Evolutionary conservation across 2,888 invertebrate genomes (phyloP), one percentile per base, ranked within the genome.

Genomic region (Pogonocherus hispidulus): DNA sequence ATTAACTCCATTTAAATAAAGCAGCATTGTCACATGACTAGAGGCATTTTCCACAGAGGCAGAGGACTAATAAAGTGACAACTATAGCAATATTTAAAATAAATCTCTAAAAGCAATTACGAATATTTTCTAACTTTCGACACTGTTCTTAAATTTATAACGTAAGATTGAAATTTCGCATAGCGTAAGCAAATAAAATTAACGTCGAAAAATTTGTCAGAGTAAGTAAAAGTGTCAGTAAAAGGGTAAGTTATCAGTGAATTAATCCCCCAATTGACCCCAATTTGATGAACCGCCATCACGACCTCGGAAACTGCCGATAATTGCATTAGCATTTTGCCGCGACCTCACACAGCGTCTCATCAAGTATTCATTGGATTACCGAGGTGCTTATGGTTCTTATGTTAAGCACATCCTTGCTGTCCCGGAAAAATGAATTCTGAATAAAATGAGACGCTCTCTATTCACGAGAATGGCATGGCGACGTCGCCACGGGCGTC

Each of bases 301-400:
- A n/a, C 19, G 54, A 16, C 16, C 27, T 16, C 27, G 18, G 54
- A 27, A 35, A 54, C 54, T 54, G 14, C 55, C 41, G 55, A 55
- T 55, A 55, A 55, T 55, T 55, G 41, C 55, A 55, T 55, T 55
- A 41, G 41, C 55, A 55, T 55, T 55, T 41, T 41, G n/a, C 18
- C n/a, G 41, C 16, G 55, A 55, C 55, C 55, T 55, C 35, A 20
- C 55, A 11, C 41, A 20, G 37, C 55, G 8, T 20, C 41, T 55
- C 55, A 55, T 55, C 55, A 41, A 55, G 27, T 55, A 55, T 55
- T 55, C 55, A 55, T 55, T 55, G 19, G 55, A 41, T 55, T 41
- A 37, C 41, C 37, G 19, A 55, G 55, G 55, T 55, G 18, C 55
- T 54, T 54, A 37, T 20, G 54, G 54, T 37, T 3, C 54, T 55